Conservation (phyloP, 2,888 invertebrate species). For the Parapristionchus giblindavisi region DNA sequence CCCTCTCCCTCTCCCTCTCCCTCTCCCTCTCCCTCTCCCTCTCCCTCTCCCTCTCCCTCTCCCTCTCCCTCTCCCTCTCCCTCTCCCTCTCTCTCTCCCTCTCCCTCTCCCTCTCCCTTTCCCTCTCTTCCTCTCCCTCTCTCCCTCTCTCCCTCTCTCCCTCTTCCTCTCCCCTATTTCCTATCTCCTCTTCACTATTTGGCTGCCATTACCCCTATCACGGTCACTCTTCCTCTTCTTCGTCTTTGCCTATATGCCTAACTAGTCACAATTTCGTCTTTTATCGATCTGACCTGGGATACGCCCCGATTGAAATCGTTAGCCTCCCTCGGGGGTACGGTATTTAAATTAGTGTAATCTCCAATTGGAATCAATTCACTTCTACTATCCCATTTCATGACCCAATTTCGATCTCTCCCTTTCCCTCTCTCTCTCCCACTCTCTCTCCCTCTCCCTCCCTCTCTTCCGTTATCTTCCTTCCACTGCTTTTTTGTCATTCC, state of each 20-base stretch:
- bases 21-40: background rate
- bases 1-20: conserved; percentile 9
- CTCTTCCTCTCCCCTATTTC: background rate
- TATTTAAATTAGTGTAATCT: too few relatives aligned
- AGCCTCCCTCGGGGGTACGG: too few relatives aligned
- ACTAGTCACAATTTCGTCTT: too few relatives aligned
- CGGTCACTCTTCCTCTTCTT: too few relatives aligned
- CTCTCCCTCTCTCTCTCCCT: background rate
- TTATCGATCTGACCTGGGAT: too few relatives aligned
- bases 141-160: background rate
- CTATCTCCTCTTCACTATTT: background rate
- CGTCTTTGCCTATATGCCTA: too few relatives aligned
- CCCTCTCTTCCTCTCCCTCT: background rate
- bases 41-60: conserved; percentile 12
- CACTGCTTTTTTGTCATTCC: background rate
- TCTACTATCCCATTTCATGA: background rate
- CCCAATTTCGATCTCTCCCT: background rate
- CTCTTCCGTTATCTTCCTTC: conserved; percentile 2
- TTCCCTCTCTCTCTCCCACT: background rate
- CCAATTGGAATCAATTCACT: too few relatives aligned
- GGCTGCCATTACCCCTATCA: too few relatives aligned
- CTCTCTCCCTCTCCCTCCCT: background rate
- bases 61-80: conserved; percentile 13
- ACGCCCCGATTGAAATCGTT: too few relatives aligned
- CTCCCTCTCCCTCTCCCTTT: background rate